Evolutionary conservation across 2,888 invertebrate species (phyloP), one percentile per base, ranked within the genome.

Genomic region (Orthonychiurus folsomi): DNA sequence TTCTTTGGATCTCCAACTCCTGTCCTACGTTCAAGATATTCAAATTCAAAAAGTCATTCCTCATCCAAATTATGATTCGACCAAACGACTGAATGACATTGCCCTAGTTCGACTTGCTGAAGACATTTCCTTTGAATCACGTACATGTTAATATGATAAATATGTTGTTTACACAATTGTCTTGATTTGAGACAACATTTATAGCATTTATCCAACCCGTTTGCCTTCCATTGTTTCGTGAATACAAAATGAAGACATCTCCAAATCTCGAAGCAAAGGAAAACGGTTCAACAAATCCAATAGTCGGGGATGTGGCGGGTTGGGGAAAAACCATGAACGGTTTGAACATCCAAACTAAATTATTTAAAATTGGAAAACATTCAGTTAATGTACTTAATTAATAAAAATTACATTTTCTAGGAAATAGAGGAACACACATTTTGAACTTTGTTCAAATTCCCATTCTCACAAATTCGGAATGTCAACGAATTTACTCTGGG

Each of bases 141-240:
- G 61, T 61, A 60, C 53, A 59, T 12, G 24, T 37, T 37, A 37
- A 9, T 9, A 37, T 9, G 23, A 54, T n/a, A 54, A 20, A 28
- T n/a, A 48, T 3, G 20, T 50, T 26, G 12, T 24, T 2, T 9
- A 15, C 47, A 47, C 12, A 47, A 47, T 52, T 20, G 20, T 5
- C 21, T 52, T 52, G 52, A 12, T 18, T 52, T 52, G n/a, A n/a
- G n/a, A 21, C 52, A 18, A 52, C 20, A 47, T 48, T 60, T 57
- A 2, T 37, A 66, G 66, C 57, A 37, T 67, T 61, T 47, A 62
- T 68, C 37, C 61, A 62, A 25, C 70, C 70, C 0, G 64, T 69
- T 48, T 71, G 70, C 55, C 57, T 70, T n/a, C 69, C 70, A 1
- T 65, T 65, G 47, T 63, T 65, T 47, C 63, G 68, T 23, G 68